A percentile compares a stretch with the other conserved stretches of the same genome.
Evolutionary conservation across 2,888 invertebrate species (phyloP).

Genomic region (Lepidonotus clava): DNA sequence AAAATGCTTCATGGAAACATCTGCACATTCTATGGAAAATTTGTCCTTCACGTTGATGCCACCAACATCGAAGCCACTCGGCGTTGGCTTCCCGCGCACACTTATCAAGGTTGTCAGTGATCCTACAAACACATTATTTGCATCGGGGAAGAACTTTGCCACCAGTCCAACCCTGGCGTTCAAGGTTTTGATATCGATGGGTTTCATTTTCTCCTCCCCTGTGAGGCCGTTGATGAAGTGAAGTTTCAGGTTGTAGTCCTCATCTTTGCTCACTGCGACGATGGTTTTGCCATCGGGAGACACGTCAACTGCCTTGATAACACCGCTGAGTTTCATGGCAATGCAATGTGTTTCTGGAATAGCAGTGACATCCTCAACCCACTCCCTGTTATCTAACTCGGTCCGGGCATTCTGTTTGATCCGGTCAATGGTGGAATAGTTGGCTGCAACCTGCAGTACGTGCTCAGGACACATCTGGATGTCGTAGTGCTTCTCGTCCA

Average conservation of each 20-base stretch:
- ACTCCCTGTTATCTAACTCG: constrained; percentile 58
- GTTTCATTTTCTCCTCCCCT: constrained; percentile 49
- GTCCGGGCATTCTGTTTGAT: constrained; percentile 62
- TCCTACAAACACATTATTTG: constrained; percentile 61
- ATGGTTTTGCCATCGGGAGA: constrained; percentile 63
- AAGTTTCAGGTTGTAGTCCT: constrained; percentile 58
- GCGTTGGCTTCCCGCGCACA: constrained; percentile 56
- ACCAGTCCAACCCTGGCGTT: constrained; percentile 59
- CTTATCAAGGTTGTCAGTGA: constrained; percentile 61
- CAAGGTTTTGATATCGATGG: constrained; percentile 60
- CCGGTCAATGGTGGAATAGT: constrained; percentile 57
- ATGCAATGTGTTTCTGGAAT: constrained; percentile 58
- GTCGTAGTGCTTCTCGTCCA: constrained; percentile 54
- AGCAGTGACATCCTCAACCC: constrained; percentile 64
- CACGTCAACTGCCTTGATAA: constrained; percentile 58
- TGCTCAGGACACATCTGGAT: constrained; percentile 58
- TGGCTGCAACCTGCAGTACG: constrained; percentile 63
- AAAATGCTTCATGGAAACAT: constrained; percentile 55
- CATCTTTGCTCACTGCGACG: constrained; percentile 60
- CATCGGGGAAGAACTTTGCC: constrained; percentile 60
- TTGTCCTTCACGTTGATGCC: constrained; percentile 63
- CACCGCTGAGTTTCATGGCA: constrained; percentile 48
- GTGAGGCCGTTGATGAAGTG: constrained; percentile 56
- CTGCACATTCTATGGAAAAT: constrained; percentile 62
- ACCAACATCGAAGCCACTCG: constrained; percentile 59